phyloP scores from a whole-genome alignment of 37 sponge, comb jelly and placozoan genomes.

The Ianthella basta region DNA sequence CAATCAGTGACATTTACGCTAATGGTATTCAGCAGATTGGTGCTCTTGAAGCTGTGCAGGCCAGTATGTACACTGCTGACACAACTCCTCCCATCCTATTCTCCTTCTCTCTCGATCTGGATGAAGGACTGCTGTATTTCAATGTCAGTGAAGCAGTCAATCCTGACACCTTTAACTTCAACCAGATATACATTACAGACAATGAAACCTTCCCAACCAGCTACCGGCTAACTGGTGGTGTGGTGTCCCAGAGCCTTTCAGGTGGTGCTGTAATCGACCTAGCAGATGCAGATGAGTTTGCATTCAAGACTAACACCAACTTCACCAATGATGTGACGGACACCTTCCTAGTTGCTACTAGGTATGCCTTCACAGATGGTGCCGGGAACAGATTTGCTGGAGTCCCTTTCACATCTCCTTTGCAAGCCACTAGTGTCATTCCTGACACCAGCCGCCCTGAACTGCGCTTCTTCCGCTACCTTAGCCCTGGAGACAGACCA shows the following conservation, averaged over 20 bases:
- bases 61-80: conserved; percentile 56
- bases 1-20: conserved; percentile 62
- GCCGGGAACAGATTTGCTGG: conserved; percentile 68
- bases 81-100: conserved; percentile 50
- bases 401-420: conserved; percentile 47
- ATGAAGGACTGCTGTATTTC: conserved; percentile 47
- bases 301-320: conserved; percentile 55
- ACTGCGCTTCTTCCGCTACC: conserved; percentile 61
- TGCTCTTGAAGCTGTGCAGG: conserved; percentile 53
- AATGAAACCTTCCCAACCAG: conserved; percentile 39
- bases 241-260: conserved; percentile 5
- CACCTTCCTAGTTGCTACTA: conserved; percentile 60
- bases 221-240: conserved; percentile 78
- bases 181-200: conserved; percentile 62
- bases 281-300: conserved; percentile 59
- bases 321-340: conserved; percentile 48
- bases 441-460: conserved; percentile 52
- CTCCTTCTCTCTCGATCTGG: conserved; percentile 65
- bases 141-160: conserved; percentile 78
- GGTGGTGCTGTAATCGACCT: conserved; percentile 43
- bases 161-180: conserved; percentile 46
- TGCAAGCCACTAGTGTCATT: conserved; percentile 39
- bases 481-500: conserved; percentile 69
- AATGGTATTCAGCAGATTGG: conserved; percentile 58
- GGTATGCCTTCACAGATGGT: conserved; percentile 57